A percentile compares a stretch with the other conserved stretches of the same genome.
phyloP scores from a whole-genome alignment of 2,797 vertebrate species.

The Ctenopoma kingsleyae region DNA sequence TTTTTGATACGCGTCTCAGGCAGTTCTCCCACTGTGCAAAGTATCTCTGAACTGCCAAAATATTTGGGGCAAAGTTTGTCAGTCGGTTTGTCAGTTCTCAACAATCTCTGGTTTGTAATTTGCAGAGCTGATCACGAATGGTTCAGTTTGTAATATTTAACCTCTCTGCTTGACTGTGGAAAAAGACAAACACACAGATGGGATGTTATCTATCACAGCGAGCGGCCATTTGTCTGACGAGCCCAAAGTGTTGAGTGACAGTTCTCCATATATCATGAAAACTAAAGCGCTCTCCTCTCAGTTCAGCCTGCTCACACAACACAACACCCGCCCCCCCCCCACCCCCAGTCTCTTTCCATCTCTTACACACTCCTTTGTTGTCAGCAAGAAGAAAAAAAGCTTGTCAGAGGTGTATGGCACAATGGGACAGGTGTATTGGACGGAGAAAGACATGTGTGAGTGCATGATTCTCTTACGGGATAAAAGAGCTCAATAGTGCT shows the following conservation, averaged over 20 bases:
- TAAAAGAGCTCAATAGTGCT: slow-evolving; percentile 79
- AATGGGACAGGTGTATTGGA: slow-evolving; percentile 78
- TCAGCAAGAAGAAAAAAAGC: slow-evolving; percentile 40
- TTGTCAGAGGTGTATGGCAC: slow-evolving; percentile 62
- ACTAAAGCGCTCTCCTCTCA: slow-evolving; percentile 43
- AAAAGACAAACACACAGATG: slow-evolving; percentile 30
- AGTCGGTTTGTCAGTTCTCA: background rate
- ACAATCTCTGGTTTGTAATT: slow-evolving; percentile 24
- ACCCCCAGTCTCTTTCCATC: slow-evolving; percentile 23
- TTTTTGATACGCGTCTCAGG: slow-evolving; percentile 7
- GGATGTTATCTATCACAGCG: slow-evolving; percentile 6
- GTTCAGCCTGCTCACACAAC: slow-evolving; percentile 46
- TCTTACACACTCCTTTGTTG: slow-evolving; percentile 58
- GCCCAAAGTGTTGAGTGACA: slow-evolving; percentile 50
- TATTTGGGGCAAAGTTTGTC: slow-evolving; percentile 26
- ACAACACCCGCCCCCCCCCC: slow-evolving; percentile 22
- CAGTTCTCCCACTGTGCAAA: background rate
- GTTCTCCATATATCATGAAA: slow-evolving; percentile 45
- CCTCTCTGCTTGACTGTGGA: slow-evolving; percentile 12
- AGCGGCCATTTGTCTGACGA: slow-evolving; percentile 34
- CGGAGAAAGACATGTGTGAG: slow-evolving; percentile 55
- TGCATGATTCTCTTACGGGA: slow-evolving; percentile 59
- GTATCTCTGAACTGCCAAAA: slow-evolving; percentile 13
- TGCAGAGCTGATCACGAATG: background rate
- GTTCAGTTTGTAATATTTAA: slow-evolving; percentile 27